Evolutionary conservation across 2,113 vertebrate species (phyloP).

Genomic region (Misgurnus anguillicaudatus): DNA sequence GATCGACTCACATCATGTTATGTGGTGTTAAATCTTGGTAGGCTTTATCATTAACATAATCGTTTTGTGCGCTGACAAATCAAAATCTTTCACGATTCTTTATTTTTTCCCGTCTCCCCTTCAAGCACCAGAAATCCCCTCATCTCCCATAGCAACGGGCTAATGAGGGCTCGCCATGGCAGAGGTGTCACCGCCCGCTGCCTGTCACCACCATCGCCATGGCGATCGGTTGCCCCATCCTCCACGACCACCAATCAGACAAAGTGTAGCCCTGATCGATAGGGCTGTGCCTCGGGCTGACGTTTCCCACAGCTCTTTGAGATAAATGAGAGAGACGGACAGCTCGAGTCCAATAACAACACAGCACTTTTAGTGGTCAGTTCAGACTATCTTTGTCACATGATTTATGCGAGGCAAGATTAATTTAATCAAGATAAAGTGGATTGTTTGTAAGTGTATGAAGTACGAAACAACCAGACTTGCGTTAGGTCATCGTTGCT

Average conservation of each 20-base stretch:
- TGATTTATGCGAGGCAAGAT: slow-evolving; percentile 24
- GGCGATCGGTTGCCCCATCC: slow-evolving; percentile 24
- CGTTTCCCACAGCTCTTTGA: slow-evolving; percentile 64
- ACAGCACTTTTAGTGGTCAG: slow-evolving; percentile 41
- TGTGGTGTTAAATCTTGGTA: too few relatives aligned
- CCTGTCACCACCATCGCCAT: slow-evolving; percentile 41
- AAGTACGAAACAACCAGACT: not conserved
- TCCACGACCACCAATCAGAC: slow-evolving; percentile 18
- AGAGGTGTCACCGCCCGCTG: slow-evolving; percentile 4
- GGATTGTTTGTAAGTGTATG: slow-evolving; percentile 7
- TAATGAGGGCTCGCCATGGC: slow-evolving; percentile 38
- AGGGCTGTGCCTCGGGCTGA: slow-evolving; percentile 65
- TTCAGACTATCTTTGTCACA: slow-evolving; percentile 19
- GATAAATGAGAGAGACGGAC: slow-evolving; percentile 51
- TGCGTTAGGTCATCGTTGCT: slow-evolving; percentile 20
- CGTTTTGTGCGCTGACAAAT: too few relatives aligned
- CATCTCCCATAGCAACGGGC: slow-evolving; percentile 42
- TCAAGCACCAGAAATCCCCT: not conserved
- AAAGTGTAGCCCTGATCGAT: slow-evolving; percentile 65
- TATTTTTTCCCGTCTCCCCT: not conserved
- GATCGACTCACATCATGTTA: too few relatives aligned
- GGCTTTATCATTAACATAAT: too few relatives aligned
- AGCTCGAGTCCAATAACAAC: slow-evolving; percentile 43
- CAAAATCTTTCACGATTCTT: slow-evolving; percentile 15
- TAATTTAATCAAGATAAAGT: slow-evolving; percentile 26